Evolutionary conservation across 1,140 invertebrate genomes (phyloP).

Genomic region (Rhyzopertha dominica): DNA sequence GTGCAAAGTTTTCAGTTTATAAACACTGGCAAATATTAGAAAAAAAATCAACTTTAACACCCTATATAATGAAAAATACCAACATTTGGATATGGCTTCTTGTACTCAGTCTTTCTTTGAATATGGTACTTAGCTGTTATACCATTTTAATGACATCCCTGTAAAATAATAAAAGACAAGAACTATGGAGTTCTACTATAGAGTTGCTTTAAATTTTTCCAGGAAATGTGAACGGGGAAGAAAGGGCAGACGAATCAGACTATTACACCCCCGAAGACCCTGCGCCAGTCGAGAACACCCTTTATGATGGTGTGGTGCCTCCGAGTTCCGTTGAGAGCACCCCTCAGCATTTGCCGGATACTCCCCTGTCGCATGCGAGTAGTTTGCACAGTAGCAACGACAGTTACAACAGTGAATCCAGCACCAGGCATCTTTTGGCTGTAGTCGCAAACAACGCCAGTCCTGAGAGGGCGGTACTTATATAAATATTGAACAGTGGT

Average conservation of each 20-base stretch:
- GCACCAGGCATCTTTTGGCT: slow-evolving; percentile 60
- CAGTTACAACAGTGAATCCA: slow-evolving; percentile 68
- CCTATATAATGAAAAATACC: too few relatives aligned
- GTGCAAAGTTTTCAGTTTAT: too few relatives aligned
- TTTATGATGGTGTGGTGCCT: slow-evolving; percentile 11
- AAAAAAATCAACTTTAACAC: too few relatives aligned
- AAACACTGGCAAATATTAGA: too few relatives aligned
- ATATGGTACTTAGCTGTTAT: too few relatives aligned
- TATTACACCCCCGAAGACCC: slow-evolving; percentile 69
- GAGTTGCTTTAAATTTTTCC: too few relatives aligned
- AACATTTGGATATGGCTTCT: too few relatives aligned
- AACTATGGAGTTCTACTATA: too few relatives aligned
- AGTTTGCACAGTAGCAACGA: slow-evolving; percentile 63
- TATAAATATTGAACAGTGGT: too few relatives aligned
- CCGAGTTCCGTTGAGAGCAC: slow-evolving; percentile 40
- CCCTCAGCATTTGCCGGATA: slow-evolving; percentile 49
- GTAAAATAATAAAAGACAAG: too few relatives aligned
- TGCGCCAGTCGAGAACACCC: slow-evolving; percentile 46
- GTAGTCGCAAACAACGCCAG: slow-evolving; percentile 43
- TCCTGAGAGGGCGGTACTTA: slow-evolving; percentile 21
- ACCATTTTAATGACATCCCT: too few relatives aligned
- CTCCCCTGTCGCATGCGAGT: slow-evolving; percentile 59
- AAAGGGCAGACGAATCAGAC: slow-evolving; percentile 59
- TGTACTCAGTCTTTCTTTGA: too few relatives aligned
- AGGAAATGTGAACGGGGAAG: slow-evolving; percentile 21